Evolutionary conservation across 37 sponge, comb jelly and placozoan genomes (phyloP), one percentile per base, ranked within the genome.

Genomic region (Diacarnus erythraeanus): DNA sequence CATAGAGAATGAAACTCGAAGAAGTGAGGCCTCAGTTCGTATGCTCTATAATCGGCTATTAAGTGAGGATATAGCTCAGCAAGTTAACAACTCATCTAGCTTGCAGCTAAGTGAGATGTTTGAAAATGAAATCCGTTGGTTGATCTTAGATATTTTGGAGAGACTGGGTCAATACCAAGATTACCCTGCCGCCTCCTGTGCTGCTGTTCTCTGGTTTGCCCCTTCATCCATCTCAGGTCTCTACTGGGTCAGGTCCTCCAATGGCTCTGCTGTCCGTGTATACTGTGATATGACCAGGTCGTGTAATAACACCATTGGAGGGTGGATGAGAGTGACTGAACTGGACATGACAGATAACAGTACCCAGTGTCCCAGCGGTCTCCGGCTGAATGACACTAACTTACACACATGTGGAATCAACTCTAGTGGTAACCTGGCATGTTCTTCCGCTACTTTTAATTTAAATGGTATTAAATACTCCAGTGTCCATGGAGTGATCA

Each of bases 251-350:
- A 76, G 64, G 26, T 56, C 63, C 40, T 61, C 64, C 33, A 60
- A 60, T 61, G 64, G 64, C 38, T 43, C 61, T 20, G n/a, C 77
- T 61, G 34, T 61, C 20, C 33, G 17, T 38, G 54, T 60, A 3
- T 76, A 61, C 64, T 76, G 77, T 38, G 77, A 76, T 26, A 76
- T 76, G 77, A 61, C 61, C 44, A 61, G 77, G 77, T 43, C 63
- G n/a, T 76, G 77, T 42, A 29, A 29, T 34, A 38, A 38, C 23
- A 38, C 38, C 40, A 40, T 40, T 60, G 77, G 77, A 38, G 63
- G 63, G 27, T 76, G 77, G 77, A 76, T 76, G 64, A 76, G 42
- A 42, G 42, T 76, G 64, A 41, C 63, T 22, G 40, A 38, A 57
- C 61, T 76, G 40, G 77, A 76, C 64, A 76, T 76, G 63, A 76